Base-by-base conservation (phyloP, 1,140 invertebrate genomes). In the Drosophila melanogaster region DNA sequence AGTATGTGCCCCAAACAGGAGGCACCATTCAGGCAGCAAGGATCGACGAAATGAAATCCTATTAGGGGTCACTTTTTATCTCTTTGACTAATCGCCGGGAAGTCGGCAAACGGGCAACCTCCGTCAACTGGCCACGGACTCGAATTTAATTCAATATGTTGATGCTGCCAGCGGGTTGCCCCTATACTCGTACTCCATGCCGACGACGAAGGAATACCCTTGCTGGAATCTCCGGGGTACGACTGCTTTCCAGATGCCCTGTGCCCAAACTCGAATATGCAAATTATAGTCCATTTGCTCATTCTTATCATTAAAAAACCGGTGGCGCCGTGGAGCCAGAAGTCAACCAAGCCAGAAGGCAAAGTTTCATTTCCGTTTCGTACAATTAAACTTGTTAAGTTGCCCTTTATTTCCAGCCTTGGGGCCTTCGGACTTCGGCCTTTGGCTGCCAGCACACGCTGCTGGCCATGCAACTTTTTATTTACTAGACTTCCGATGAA, bases 351-450 rank as follows among this genome's bases (percentile, higher is more conserved):
- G 41, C 26, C 24, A 73, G 73, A 74, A 49, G 50, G 38, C 54
- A 71, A 80, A 81, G 41, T 70, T 75, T 66, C 47, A 43, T 60
- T 74, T 79, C 61, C 60, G 57, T 62, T 59, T 71, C 56, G 64
- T 67, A 46, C 71, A 83, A 76, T 83, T 72, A 72, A 79, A 79
- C 76, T 84, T 79, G 50, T 59, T 77, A 77, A 81, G 60, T 80
- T 71, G 62, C 50, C 30, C 66, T 64, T 71, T 55, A 61, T 69
- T 65, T 49, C 7, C 30, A 30, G 30, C 30, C 30, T 30, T 30
- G 2, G 2, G 30, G 2, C 30, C 30, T 33, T 30, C 26, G 33
- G 6, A 17, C 38, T 12, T 55, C 19, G 50, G 40, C 47, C 37
- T 26, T 35, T 26, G 30, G n/a, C 37, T 47, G 33, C 24, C 49